Conservation (phyloP, 2,888 invertebrate species). For the Dione vanillae region DNA sequence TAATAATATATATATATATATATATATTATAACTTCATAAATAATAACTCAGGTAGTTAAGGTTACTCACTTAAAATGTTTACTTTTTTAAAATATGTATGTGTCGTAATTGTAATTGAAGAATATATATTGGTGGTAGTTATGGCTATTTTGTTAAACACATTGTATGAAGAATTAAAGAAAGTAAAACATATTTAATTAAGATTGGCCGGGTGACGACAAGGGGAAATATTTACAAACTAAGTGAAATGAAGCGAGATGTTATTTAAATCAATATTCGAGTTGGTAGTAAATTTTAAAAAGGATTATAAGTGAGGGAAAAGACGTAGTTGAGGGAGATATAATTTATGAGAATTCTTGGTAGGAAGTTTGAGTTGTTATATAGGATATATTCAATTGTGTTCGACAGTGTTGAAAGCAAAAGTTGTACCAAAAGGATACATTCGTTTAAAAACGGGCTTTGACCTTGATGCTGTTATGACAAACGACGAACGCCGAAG, state of each 20-base stretch:
- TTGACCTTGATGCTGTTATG: constrained; percentile 6
- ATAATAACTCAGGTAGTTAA: background rate
- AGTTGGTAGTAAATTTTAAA: background rate
- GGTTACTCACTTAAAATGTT: background rate
- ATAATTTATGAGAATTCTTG: background rate
- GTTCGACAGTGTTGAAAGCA: constrained; percentile 9
- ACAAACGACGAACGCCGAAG: background rate
- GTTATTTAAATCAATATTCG: background rate
- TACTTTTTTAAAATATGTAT: background rate
- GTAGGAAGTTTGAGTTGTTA: background rate
- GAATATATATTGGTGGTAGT: background rate
- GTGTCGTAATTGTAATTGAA: no score
- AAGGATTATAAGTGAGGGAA: background rate
- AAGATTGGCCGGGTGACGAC: background rate
- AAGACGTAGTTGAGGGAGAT: background rate
- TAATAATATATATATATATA: background rate
- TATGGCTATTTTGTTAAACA: background rate
- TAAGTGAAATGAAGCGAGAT: background rate
- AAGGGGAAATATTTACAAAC: constrained; percentile 1
- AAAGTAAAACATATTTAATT: background rate
- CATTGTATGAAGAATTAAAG: background rate
- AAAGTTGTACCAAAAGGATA: constrained; percentile 1
- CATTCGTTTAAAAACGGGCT: constrained; percentile 5
- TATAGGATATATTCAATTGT: constrained; percentile 4
- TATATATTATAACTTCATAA: background rate